Evolutionary conservation across 1,140 invertebrate species (phyloP).

Genomic region (Globodera ellingtonae): DNA sequence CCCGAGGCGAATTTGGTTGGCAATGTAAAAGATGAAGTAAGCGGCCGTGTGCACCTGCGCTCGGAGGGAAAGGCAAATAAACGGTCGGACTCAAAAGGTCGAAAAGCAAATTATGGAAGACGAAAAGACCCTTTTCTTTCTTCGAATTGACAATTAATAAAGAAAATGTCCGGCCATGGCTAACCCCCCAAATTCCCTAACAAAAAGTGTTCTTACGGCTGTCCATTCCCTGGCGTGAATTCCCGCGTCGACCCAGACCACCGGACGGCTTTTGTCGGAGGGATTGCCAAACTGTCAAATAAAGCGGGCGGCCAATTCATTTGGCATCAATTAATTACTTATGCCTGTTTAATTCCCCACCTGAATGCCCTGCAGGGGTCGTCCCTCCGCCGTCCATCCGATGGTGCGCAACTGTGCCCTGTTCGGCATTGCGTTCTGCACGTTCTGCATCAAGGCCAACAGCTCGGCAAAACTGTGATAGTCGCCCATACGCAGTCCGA

Average conservation of each 20-base stretch:
- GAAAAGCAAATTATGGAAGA: too few relatives aligned
- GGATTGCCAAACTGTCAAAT: constrained; percentile 49
- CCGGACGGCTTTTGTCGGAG: constrained; percentile 39
- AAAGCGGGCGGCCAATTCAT: neutral
- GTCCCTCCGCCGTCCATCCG: constrained; percentile 42
- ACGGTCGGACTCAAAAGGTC: too few relatives aligned
- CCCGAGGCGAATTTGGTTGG: constrained; percentile 43
- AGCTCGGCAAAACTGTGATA: constrained; percentile 42
- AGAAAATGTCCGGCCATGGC: neutral
- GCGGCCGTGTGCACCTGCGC: constrained; percentile 57
- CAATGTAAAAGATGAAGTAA: constrained; percentile 64
- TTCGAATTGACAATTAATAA: too few relatives aligned
- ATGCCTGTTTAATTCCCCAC: constrained; percentile 32
- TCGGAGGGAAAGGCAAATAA: constrained; percentile 35
- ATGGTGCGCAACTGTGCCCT: constrained; percentile 34
- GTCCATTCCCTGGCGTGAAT: constrained; percentile 51
- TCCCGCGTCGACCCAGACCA: constrained; percentile 63
- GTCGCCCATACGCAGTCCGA: constrained; percentile 38
- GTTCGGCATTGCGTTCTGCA: constrained; percentile 27
- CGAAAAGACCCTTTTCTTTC: too few relatives aligned
- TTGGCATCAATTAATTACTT: neutral
- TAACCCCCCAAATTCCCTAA: neutral
- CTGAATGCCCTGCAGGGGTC: constrained; percentile 53
- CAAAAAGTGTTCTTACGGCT: constrained; percentile 5
- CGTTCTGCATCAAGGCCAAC: constrained; percentile 32